phyloP scores from a whole-genome alignment of 2,888 invertebrate genomes.

The Chorisops tibialis region DNA sequence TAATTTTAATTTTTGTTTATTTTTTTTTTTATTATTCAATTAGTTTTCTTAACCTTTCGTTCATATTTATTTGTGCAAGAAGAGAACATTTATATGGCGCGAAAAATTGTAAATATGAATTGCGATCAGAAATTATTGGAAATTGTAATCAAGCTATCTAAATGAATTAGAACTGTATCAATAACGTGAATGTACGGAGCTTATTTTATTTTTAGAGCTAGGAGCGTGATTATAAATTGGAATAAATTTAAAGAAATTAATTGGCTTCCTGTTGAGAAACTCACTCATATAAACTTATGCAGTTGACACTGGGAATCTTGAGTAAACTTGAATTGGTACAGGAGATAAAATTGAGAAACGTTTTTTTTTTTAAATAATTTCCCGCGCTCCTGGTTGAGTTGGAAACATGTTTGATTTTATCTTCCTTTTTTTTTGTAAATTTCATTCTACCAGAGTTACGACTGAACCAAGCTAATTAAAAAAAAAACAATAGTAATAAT shows the following conservation, averaged over 20 bases:
- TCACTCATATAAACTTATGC: too few species aligned
- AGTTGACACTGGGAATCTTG: slow-evolving; percentile 31
- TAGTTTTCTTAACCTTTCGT: too few species aligned
- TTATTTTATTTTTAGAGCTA: slow-evolving; percentile 23
- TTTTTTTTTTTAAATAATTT: slow-evolving; percentile 1
- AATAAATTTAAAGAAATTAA: background rate
- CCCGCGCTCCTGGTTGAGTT: slow-evolving; percentile 49
- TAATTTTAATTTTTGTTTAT: background rate
- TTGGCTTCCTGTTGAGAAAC: slow-evolving; percentile 16
- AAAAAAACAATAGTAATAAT: too few species aligned
- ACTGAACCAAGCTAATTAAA: too few species aligned
- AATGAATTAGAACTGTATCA: background rate
- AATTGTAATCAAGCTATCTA: too few species aligned
- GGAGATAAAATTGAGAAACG: background rate
- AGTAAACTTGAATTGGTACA: background rate
- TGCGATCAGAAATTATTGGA: too few species aligned
- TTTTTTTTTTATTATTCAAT: too few species aligned
- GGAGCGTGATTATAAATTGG: slow-evolving; percentile 30
- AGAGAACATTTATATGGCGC: too few species aligned
- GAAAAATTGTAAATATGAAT: too few species aligned
- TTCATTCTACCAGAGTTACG: too few species aligned
- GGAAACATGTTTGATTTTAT: slow-evolving; percentile 31
- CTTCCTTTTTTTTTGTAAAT: background rate
- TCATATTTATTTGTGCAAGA: too few species aligned
- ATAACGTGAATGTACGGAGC: background rate